Conservation (phyloP, 2,888 invertebrate species). For the Lepeophtheirus nordmannii region DNA sequence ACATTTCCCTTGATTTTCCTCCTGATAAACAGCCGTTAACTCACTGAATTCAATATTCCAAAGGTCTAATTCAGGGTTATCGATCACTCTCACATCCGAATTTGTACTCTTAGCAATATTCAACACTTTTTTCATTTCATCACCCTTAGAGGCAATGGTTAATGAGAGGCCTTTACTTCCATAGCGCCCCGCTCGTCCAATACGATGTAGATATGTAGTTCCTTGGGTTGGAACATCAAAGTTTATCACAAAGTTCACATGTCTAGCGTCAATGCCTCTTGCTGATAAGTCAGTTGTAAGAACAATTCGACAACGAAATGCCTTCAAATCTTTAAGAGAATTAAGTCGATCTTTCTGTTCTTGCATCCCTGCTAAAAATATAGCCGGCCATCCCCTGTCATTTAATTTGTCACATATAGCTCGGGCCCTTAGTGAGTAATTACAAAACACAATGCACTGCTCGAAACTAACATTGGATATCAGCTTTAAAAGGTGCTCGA, state of each 20-base stretch:
- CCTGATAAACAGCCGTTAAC: not conserved
- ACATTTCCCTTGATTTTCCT: not conserved
- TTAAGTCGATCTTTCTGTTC: constrained; percentile 58
- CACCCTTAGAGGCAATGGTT: constrained; percentile 50
- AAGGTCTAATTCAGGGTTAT: not conserved
- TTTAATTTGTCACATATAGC: constrained; percentile 55
- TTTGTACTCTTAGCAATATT: constrained; percentile 37
- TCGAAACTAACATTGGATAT: constrained; percentile 58
- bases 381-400: constrained; percentile 57
- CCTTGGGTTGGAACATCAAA: constrained; percentile 65
- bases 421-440: constrained; percentile 57
- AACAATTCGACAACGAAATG: constrained; percentile 64
- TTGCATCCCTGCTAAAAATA: constrained; percentile 60
- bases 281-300: constrained; percentile 80
- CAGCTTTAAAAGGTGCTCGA: constrained; percentile 48
- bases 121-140: constrained; percentile 46
- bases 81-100: not conserved
- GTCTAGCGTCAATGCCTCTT: constrained; percentile 82
- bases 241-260: constrained; percentile 83
- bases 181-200: constrained; percentile 86
- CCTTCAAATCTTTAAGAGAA: constrained; percentile 58
- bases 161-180: constrained; percentile 69
- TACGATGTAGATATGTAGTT: constrained; percentile 78
- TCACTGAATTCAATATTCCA: not conserved
- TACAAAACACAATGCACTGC: constrained; percentile 81